phyloP scores from a whole-genome alignment of 2,888 invertebrate genomes.

The Itoplectis maculator region DNA sequence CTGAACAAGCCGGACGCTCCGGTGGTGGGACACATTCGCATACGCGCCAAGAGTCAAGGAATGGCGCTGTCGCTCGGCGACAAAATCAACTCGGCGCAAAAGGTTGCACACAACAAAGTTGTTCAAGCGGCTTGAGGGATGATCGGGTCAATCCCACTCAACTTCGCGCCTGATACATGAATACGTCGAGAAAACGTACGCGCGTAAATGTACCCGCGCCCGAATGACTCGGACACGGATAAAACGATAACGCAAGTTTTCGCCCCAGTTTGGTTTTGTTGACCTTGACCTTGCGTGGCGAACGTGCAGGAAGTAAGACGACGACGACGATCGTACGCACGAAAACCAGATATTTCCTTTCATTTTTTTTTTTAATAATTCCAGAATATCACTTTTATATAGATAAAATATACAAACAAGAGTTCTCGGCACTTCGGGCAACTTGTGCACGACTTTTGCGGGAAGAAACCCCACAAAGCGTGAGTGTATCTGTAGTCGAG shows the following conservation, averaged over 20 bases:
- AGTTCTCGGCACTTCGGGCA: constrained; percentile 27
- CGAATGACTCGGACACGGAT: not conserved
- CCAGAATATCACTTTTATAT: constrained; percentile 37
- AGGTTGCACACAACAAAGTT: constrained; percentile 85
- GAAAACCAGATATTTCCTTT: not conserved
- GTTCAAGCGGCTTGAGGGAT: constrained; percentile 80
- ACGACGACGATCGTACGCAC: constrained; percentile 24
- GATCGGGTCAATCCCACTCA: not conserved
- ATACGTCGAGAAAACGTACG: constrained; percentile 8
- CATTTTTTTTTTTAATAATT: constrained; percentile 37
- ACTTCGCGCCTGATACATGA: not conserved
- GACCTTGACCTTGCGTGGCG: constrained; percentile 3
- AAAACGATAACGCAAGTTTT: not conserved
- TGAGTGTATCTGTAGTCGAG: constrained; percentile 71
- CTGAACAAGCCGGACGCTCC: constrained; percentile 94
- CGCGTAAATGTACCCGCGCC: constrained; percentile 1
- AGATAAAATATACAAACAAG: constrained; percentile 39
- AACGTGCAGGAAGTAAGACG: constrained; percentile 7
- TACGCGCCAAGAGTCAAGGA: constrained; percentile 99
- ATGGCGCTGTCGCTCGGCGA: constrained; percentile 99
- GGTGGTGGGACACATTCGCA: constrained; percentile 98
- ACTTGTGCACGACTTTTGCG: constrained; percentile 20
- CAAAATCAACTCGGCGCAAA: constrained; percentile 98
- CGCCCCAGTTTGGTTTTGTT: not conserved
- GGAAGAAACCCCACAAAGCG: constrained; percentile 32